Conservation (phyloP, 1,140 invertebrate genomes). For the Tigriopus japonicus region DNA sequence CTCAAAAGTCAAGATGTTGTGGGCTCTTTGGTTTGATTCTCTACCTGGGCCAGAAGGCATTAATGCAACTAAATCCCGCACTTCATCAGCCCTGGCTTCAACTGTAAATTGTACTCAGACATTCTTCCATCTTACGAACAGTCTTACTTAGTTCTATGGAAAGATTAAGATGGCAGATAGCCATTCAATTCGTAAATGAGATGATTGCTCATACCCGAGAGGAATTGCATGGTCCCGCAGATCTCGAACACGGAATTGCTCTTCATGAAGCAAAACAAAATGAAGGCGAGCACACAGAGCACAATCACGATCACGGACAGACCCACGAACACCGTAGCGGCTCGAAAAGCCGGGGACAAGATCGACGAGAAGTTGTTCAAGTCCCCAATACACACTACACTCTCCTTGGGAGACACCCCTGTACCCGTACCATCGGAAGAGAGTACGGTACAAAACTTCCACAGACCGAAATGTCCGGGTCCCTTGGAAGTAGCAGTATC, state of each 20-base stretch:
- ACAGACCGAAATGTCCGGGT: constrained; percentile 19
- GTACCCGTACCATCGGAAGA: neutral
- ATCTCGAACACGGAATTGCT: constrained; percentile 81
- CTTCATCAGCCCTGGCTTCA: too few species aligned
- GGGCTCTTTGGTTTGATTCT: too few species aligned
- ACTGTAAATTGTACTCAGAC: too few species aligned
- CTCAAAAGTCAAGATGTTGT: too few species aligned
- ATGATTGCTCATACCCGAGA: constrained; percentile 51
- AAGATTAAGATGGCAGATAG: neutral
- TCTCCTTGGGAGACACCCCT: neutral
- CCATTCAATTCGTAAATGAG: constrained; percentile 1
- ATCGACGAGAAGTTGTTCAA: constrained; percentile 65
- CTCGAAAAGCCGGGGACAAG: constrained; percentile 52
- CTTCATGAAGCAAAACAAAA: constrained; percentile 83
- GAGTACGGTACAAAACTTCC: constrained; percentile 17
- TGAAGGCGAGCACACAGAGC: constrained; percentile 62
- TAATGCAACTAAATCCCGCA: too few species aligned
- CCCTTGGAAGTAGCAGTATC: constrained; percentile 51
- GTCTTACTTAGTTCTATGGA: neutral
- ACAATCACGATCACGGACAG: constrained; percentile 62
- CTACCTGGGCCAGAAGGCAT: too few species aligned
- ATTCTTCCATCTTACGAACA: neutral
- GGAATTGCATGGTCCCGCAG: constrained; percentile 76
- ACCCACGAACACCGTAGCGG: constrained; percentile 66
- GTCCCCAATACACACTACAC: constrained; percentile 31